Conservation (phyloP, 1,140 invertebrate genomes). For the Cotesia glomerata region DNA sequence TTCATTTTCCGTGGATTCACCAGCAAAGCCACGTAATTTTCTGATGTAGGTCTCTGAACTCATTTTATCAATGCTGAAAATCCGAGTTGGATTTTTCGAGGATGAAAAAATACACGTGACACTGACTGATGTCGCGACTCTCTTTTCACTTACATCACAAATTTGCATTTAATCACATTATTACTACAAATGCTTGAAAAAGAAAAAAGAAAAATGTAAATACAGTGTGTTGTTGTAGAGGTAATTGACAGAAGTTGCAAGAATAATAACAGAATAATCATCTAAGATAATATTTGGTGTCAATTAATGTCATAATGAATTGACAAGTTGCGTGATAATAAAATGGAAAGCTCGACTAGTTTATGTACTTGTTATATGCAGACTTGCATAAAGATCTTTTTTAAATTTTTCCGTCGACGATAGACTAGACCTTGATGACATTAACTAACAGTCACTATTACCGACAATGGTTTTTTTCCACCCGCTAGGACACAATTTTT, state of each 20-base stretch:
- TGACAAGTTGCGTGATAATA: conserved; percentile 2
- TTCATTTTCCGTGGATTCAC: neutral
- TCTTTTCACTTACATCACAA: neutral
- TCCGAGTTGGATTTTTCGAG: neutral
- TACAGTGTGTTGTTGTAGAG: neutral
- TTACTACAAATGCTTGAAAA: neutral
- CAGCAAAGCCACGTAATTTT: conserved; percentile 14
- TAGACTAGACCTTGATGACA: neutral
- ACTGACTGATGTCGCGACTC: neutral
- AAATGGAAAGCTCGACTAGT: neutral
- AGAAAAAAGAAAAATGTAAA: neutral
- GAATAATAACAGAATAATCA: conserved; percentile 5
- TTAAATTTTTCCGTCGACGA: neutral
- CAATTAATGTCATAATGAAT: conserved; percentile 5
- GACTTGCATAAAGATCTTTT: neutral
- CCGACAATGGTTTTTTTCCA: neutral
- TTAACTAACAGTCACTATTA: neutral
- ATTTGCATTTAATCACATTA: neutral
- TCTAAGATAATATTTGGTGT: conserved; percentile 6
- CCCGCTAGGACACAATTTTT: no score
- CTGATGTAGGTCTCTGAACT: conserved; percentile 26
- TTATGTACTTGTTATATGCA: neutral
- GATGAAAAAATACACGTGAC: neutral
- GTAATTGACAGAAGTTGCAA: conserved; percentile 9
- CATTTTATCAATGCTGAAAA: conserved; percentile 24